Percentiles rank a stretch among this genome's conserved stretches.
Evolutionary conservation across 2,888 invertebrate species (phyloP).

Genomic region (Andrena haemorrhoa): DNA sequence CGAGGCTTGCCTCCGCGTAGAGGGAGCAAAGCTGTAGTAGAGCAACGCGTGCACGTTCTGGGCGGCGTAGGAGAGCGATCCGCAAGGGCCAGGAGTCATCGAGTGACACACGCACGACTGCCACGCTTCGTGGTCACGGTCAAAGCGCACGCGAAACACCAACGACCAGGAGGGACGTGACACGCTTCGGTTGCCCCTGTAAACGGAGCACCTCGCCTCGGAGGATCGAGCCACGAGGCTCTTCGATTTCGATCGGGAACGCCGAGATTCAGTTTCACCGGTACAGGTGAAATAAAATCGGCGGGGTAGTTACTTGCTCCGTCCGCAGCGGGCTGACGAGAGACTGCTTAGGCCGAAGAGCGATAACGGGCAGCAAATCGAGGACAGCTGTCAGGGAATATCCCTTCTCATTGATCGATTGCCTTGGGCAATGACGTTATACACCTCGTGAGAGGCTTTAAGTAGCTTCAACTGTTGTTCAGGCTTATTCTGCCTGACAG

Average conservation of each 20-base stretch:
- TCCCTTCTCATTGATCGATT: no score
- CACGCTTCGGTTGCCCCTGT: constrained; percentile 80
- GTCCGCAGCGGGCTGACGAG: no score
- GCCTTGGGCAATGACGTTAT: no score
- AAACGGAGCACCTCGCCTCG: constrained; percentile 66
- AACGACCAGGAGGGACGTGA: constrained; percentile 69
- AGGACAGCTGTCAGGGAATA: no score
- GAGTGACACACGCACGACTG: constrained; percentile 84
- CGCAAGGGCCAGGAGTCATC: constrained; percentile 80
- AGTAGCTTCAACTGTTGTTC: no score
- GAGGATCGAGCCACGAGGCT: constrained; percentile 60
- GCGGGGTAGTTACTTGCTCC: background rate
- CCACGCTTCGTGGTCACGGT: constrained; percentile 84
- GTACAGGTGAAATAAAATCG: constrained; percentile 55
- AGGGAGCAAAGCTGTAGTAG: constrained; percentile 46
- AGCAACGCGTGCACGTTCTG: constrained; percentile 81
- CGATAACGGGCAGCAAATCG: no score
- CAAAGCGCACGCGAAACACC: constrained; percentile 79
- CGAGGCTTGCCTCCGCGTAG: constrained; percentile 49
- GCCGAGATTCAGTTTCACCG: constrained; percentile 65
- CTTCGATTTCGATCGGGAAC: constrained; percentile 67
- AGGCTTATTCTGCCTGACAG: no score
- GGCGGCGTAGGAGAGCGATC: constrained; percentile 81
- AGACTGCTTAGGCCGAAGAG: no score
- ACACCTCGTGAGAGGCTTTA: no score